Evolutionary conservation across 2,113 vertebrate species (phyloP).

Genomic region (Pedionomus torquatus): DNA sequence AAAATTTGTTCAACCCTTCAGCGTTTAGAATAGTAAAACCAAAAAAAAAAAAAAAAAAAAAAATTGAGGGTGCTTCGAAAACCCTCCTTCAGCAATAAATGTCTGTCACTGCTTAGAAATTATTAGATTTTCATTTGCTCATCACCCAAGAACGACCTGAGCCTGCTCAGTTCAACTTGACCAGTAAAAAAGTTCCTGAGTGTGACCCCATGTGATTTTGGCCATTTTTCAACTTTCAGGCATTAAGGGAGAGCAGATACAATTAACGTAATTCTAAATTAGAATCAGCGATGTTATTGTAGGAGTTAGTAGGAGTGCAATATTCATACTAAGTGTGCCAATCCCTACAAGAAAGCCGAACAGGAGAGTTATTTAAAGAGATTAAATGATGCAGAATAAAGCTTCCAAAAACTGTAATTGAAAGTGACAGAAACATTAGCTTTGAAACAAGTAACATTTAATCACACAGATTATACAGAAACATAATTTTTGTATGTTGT

Average conservation of each 20-base stretch:
- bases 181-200: neutral
- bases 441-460: conserved; percentile 79
- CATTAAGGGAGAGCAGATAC: neutral
- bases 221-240: neutral
- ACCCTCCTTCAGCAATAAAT: neutral
- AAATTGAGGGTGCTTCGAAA: neutral
- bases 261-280: conserved; percentile 15
- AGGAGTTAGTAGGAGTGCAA: conserved; percentile 40
- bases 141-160: neutral
- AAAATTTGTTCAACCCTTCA: neutral
- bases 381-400: conserved; percentile 78
- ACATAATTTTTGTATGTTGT: conserved; percentile 75
- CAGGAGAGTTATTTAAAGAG: conserved; percentile 70
- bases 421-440: conserved; percentile 79
- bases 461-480: conserved; percentile 75
- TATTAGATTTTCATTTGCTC: neutral
- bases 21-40: neutral
- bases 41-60: too few species aligned
- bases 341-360: conserved; percentile 46
- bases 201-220: neutral
- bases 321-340: conserved; percentile 29
- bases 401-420: conserved; percentile 76
- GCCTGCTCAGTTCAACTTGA: neutral
- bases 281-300: conserved; percentile 40
- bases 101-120: neutral